phyloP scores from a whole-genome alignment of 2,797 vertebrate genomes.

The Pteropus rufus region DNA sequence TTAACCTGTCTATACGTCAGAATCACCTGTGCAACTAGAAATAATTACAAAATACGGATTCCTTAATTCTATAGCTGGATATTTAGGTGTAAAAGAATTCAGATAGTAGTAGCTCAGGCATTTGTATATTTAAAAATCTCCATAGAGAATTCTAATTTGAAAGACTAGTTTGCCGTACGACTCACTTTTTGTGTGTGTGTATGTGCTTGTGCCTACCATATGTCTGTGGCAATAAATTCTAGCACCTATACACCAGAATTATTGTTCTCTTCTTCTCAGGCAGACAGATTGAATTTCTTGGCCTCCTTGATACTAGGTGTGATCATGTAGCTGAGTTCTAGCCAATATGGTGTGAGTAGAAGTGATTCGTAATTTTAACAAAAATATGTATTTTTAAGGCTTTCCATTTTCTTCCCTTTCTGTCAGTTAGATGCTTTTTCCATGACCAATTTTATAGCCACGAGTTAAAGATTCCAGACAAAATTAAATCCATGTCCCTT shows the following conservation, averaged over 20 bases:
- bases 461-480: background rate
- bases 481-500: background rate
- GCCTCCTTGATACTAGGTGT: background rate
- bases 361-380: background rate
- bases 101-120: background rate
- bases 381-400: background rate
- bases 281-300: background rate
- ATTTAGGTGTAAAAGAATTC: background rate
- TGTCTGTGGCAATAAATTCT: background rate
- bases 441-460: background rate
- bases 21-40: background rate
- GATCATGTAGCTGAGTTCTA: background rate
- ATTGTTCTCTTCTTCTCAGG: background rate
- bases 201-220: background rate
- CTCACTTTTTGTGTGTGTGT: background rate
- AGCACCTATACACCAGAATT: background rate
- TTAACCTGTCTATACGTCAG: background rate
- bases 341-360: background rate
- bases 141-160: background rate
- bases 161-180: background rate
- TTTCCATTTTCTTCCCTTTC: background rate
- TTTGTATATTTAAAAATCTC: background rate
- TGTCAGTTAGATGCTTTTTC: background rate
- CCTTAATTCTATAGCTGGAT: background rate
- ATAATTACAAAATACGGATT: background rate